These are phyloP conservation scores for Hydractinia echinata DNA, from an alignment of 30 jellyfish, hydroid and myxozoan genomes.

Conservation along the genomic window DNA sequence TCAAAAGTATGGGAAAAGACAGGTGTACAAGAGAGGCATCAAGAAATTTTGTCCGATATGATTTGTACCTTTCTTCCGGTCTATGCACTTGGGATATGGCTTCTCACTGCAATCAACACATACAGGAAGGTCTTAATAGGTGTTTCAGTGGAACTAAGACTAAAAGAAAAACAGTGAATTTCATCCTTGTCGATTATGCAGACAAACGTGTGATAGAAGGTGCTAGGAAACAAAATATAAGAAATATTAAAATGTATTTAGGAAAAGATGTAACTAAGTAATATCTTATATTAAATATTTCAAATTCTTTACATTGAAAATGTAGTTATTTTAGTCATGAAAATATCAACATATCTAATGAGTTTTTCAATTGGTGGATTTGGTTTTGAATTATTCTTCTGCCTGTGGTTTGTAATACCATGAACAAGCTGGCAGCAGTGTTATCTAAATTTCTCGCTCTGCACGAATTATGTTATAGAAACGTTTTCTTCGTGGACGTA, in stretches of 20 bases:
- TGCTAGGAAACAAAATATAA: constrained; percentile 51
- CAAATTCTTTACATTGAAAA: too few species aligned
- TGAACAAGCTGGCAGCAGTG: too few species aligned
- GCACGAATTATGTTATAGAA: too few species aligned
- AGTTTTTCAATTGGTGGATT: neutral
- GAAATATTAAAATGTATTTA: constrained; percentile 34
- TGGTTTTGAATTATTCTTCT: neutral
- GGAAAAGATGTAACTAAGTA: neutral
- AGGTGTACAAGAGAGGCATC: constrained; percentile 53
- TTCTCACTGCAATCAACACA: constrained; percentile 27
- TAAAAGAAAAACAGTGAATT: constrained; percentile 46
- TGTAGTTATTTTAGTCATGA: neutral
- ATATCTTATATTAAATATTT: neutral
- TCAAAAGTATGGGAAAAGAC: constrained; percentile 36
- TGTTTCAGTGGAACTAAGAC: constrained; percentile 39
- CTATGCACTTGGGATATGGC: constrained; percentile 66
- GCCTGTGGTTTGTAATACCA: too few species aligned
- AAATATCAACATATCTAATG: neutral
- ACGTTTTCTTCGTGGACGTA: too few species aligned
- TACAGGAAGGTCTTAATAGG: constrained; percentile 25
- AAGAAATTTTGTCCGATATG: constrained; percentile 50
- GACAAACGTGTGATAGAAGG: constrained; percentile 39
- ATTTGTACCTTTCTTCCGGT: constrained; percentile 60
- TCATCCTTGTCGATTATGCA: constrained; percentile 66
- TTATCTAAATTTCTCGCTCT: too few species aligned